These are phyloP conservation scores for Rhinoderma darwinii DNA, from an alignment of 2,113 vertebrate genomes.

Conservation along the genomic window DNA sequence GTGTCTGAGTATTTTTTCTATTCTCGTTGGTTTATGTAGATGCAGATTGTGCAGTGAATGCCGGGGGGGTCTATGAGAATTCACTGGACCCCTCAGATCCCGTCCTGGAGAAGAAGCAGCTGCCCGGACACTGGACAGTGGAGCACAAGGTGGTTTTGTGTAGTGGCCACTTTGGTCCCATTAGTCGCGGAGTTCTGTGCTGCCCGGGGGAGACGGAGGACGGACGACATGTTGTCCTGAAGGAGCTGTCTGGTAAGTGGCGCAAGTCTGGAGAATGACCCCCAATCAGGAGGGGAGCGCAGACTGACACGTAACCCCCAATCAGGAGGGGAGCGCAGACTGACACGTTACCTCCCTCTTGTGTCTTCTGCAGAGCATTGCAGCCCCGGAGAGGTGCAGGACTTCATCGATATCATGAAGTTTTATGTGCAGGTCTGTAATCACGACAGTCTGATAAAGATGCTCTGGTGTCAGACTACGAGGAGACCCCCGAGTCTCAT, in stretches of 20 bases:
- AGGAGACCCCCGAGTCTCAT: slow-evolving; percentile 68
- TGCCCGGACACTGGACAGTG: slow-evolving; percentile 25
- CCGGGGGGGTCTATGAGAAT: slow-evolving; percentile 27
- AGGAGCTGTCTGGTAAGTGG: slow-evolving; percentile 51
- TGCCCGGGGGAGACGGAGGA: neutral
- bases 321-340: neutral
- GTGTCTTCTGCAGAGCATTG: slow-evolving; percentile 59
- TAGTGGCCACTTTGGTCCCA: slow-evolving; percentile 50
- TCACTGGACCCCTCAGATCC: neutral
- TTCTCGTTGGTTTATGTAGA: no score
- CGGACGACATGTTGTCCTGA: slow-evolving; percentile 27
- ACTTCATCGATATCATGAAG: slow-evolving; percentile 68
- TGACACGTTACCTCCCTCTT: neutral
- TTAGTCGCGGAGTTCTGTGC: slow-evolving; percentile 31
- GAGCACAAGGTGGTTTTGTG: slow-evolving; percentile 28
- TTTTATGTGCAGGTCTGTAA: slow-evolving; percentile 70
- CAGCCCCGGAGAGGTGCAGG: slow-evolving; percentile 62
- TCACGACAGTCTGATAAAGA: slow-evolving; percentile 71
- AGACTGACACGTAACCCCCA: neutral
- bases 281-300: neutral
- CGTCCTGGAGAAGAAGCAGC: slow-evolving; percentile 28
- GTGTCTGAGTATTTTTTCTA: no score
- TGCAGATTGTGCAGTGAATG: slow-evolving; percentile 9
- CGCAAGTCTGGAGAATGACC: neutral
- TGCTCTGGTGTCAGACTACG: slow-evolving; percentile 71